Conservation (phyloP, 2,113 vertebrate genomes). For the Pardalotus punctatus region DNA sequence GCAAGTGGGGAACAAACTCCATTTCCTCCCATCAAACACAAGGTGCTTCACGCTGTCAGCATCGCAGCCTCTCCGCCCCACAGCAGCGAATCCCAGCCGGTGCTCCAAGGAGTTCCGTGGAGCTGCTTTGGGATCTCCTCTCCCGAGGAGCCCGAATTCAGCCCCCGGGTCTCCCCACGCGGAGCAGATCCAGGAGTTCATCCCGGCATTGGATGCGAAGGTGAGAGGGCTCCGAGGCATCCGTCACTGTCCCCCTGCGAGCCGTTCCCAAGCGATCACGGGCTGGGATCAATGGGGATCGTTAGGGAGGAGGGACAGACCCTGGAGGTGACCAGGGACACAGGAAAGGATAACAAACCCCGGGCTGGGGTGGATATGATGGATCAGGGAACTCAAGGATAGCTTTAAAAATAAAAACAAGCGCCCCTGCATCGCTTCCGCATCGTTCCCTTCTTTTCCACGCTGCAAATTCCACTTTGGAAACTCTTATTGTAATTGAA, state of each 20-base stretch:
- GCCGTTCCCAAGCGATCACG: slow-evolving; percentile 83
- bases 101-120: fast-evolving
- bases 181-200: slow-evolving; percentile 73
- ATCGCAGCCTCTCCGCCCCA: fast-evolving
- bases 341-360: slow-evolving; percentile 79
- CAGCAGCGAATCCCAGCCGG: fast-evolving
- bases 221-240: slow-evolving; percentile 77
- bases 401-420: background rate
- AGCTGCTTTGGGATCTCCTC: background rate
- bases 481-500: slow-evolving; percentile 26
- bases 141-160: background rate
- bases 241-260: slow-evolving; percentile 85
- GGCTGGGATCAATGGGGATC: slow-evolving; percentile 83
- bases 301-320: slow-evolving; percentile 69
- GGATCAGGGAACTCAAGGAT: slow-evolving; percentile 74
- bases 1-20: background rate
- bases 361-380: background rate
- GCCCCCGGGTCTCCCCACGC: background rate
- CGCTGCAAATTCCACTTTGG: slow-evolving; percentile 1
- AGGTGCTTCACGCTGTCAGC: background rate
- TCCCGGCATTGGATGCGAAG: slow-evolving; percentile 71
- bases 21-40: background rate
- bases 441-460: background rate
- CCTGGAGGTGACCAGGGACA: slow-evolving; percentile 70
- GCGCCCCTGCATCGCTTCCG: background rate